A percentile compares a stretch with the other conserved stretches of the same genome.
phyloP scores from a whole-genome alignment of 2,888 invertebrate species.

The Agrilus biguttatus region DNA sequence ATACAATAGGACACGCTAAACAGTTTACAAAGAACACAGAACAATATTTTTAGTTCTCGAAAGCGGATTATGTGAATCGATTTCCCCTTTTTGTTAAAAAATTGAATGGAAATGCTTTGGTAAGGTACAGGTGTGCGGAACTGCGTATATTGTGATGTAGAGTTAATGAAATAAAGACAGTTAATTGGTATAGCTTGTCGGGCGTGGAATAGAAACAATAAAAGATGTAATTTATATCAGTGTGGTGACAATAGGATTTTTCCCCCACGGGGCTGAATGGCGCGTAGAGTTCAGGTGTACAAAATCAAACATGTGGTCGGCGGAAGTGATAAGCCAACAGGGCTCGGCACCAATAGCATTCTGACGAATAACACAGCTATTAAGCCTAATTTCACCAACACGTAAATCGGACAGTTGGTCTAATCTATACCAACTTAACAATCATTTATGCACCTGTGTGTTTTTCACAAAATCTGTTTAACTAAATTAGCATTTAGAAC shows the following conservation, averaged over 20 bases:
- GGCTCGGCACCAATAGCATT: slow-evolving; percentile 5
- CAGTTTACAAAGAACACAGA: no score
- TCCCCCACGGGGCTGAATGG: not conserved
- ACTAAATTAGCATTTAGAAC: no score
- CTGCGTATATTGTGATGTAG: no score
- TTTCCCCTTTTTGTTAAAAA: no score
- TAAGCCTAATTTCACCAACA: slow-evolving; percentile 15
- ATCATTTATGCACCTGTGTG: slow-evolving; percentile 9
- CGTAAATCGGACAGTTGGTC: slow-evolving; percentile 8
- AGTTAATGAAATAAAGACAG: no score
- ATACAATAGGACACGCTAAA: no score
- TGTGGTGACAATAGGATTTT: not conserved
- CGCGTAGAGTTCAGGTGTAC: slow-evolving; percentile 11
- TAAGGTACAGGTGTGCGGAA: no score
- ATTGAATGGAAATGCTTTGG: no score
- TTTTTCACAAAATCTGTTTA: slow-evolving; percentile 3
- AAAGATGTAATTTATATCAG: not conserved
- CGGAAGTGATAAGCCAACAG: slow-evolving; percentile 13
- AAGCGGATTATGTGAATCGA: no score
- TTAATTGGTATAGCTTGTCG: no score
- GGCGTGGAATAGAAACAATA: no score
- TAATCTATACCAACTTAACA: slow-evolving; percentile 7
- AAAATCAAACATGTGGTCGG: slow-evolving; percentile 18
- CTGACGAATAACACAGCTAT: slow-evolving; percentile 8
- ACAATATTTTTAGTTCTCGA: no score